A percentile compares a stretch with the other conserved stretches of the same genome.
Conservation (phyloP, 2,888 invertebrate genomes). For the Geophilus truncorum region DNA sequence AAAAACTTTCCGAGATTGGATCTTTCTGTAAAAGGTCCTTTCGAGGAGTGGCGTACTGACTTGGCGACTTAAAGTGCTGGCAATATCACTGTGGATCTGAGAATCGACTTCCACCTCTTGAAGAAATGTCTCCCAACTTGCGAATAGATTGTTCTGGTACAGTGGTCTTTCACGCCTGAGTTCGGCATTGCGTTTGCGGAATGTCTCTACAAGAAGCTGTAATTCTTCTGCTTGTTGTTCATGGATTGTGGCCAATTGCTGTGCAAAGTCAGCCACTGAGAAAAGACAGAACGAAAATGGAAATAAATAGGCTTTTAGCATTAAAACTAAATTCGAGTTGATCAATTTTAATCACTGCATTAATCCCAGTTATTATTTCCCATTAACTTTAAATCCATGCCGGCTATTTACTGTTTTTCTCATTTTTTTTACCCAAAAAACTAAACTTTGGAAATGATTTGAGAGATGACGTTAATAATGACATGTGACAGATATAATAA, state of each 20-base stretch:
- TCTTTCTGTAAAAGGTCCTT: constrained; percentile 81
- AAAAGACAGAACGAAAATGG: constrained; percentile 37
- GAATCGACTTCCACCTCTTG: constrained; percentile 89
- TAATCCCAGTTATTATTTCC: background rate
- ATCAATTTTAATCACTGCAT: background rate
- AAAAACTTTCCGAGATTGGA: constrained; percentile 84
- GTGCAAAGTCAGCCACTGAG: constrained; percentile 85
- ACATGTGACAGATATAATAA: too few relatives aligned
- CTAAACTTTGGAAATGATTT: too few relatives aligned
- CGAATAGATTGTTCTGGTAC: constrained; percentile 74
- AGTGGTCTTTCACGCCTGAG: constrained; percentile 77
- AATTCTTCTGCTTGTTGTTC: constrained; percentile 83
- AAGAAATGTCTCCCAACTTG: constrained; percentile 83
- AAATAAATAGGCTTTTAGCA: background rate
- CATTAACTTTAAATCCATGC: background rate
- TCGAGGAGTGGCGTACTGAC: constrained; percentile 78
- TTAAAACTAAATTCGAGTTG: background rate
- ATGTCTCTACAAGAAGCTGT: constrained; percentile 77
- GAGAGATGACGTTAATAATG: too few relatives aligned
- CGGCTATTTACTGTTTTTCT: background rate
- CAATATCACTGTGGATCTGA: constrained; percentile 71
- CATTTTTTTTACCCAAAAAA: too few relatives aligned
- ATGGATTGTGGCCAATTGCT: constrained; percentile 80
- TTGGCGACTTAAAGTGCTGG: constrained; percentile 65
- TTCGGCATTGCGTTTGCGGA: constrained; percentile 77